phyloP scores from a whole-genome alignment of 2,797 vertebrate genomes.

The Lepus townsendii region DNA sequence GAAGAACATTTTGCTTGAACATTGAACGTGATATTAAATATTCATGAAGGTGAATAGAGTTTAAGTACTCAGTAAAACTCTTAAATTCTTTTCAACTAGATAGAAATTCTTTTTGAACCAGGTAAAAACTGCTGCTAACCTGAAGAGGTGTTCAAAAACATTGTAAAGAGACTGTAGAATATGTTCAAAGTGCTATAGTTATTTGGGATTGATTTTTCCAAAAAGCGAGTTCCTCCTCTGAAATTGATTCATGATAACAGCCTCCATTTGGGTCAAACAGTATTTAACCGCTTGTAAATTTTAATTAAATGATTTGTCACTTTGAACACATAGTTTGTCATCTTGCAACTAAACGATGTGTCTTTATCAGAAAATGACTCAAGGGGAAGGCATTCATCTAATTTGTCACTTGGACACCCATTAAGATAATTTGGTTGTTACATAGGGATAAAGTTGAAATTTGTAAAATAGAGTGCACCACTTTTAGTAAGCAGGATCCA shows the following conservation, averaged over 20 bases:
- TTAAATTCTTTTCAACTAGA: constrained; percentile 87
- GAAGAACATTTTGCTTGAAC: constrained; percentile 83
- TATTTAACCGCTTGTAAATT: constrained; percentile 87
- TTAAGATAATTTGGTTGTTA: constrained; percentile 81
- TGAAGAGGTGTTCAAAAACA: constrained; percentile 67
- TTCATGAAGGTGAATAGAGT: constrained; percentile 86
- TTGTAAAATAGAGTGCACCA: constrained; percentile 71
- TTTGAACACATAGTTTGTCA: constrained; percentile 87
- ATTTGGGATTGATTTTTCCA: constrained; percentile 81
- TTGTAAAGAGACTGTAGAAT: not conserved
- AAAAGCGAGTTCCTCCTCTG: constrained; percentile 73
- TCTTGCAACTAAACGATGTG: constrained; percentile 80
- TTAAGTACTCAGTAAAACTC: constrained; percentile 85
- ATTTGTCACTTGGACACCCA: constrained; percentile 82
- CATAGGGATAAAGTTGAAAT: constrained; percentile 77
- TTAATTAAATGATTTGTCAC: constrained; percentile 90
- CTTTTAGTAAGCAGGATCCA: constrained; percentile 69
- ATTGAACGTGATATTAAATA: constrained; percentile 88
- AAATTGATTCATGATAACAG: constrained; percentile 86
- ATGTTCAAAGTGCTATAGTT: constrained; percentile 58
- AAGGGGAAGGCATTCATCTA: constrained; percentile 83
- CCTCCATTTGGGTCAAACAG: constrained; percentile 86
- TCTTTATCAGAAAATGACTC: constrained; percentile 86
- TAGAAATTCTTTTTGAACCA: constrained; percentile 80
- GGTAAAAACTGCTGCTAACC: constrained; percentile 61